These are phyloP conservation scores for Channallabes apus DNA, from an alignment of 2,797 vertebrate species.

Conservation along the genomic window DNA sequence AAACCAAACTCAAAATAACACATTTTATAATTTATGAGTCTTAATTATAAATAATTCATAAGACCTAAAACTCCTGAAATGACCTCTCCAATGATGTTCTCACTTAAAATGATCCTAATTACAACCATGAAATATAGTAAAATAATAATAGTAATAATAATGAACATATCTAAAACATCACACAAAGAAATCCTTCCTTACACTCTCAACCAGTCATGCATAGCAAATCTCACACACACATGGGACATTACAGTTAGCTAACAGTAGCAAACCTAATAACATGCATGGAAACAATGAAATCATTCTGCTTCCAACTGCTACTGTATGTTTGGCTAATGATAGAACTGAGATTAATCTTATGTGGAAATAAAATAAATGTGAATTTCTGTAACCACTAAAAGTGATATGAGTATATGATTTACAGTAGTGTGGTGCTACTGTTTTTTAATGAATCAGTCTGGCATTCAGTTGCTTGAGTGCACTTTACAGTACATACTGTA, in stretches of 20 bases:
- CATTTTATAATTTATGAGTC: neutral
- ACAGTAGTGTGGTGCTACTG: neutral
- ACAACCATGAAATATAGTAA: neutral
- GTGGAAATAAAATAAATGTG: neutral
- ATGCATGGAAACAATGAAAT: neutral
- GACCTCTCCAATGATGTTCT: neutral
- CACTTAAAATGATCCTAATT: neutral
- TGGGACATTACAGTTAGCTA: constrained; percentile 12
- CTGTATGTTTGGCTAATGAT: constrained; percentile 9
- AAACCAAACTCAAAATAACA: neutral
- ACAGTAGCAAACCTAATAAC: neutral
- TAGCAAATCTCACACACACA: neutral
- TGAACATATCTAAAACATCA: neutral
- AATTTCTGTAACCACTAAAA: neutral
- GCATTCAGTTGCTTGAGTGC: neutral
- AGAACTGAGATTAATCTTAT: neutral
- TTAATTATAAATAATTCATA: neutral
- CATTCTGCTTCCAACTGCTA: neutral
- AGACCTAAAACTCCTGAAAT: neutral
- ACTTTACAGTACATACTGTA: neutral
- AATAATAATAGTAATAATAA: too few species aligned
- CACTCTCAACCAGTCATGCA: neutral
- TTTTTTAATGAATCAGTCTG: neutral
- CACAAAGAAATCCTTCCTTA: neutral
- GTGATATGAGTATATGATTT: neutral